Conservation (phyloP, 1,140 invertebrate genomes). For the Magallana ariakensis region DNA sequence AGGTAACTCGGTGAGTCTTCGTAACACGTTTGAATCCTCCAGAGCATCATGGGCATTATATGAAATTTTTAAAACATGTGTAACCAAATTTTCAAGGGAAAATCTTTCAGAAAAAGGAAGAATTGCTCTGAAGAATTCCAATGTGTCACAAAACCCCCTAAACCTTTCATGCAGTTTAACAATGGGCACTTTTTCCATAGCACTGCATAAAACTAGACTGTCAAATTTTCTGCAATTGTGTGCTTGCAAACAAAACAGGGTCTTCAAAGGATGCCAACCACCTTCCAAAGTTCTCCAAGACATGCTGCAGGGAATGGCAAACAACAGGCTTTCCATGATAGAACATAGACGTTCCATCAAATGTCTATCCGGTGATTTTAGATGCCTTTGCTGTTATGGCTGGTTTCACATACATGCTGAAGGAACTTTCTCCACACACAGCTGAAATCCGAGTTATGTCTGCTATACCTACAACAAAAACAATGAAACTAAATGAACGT, state of each 20-base stretch:
- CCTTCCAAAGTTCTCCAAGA: background rate
- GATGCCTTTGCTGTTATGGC: conserved; percentile 9
- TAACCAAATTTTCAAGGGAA: conserved; percentile 1
- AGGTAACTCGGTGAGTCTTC: background rate
- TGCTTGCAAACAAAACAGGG: conserved; percentile 45
- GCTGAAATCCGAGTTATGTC: conserved; percentile 19
- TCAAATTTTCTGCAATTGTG: conserved; percentile 46
- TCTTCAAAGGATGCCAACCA: background rate
- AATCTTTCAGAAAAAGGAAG: background rate
- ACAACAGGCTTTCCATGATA: background rate
- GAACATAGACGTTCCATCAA: background rate
- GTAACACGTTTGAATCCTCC: background rate
- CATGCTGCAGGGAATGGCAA: conserved; percentile 17
- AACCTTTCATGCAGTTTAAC: conserved; percentile 1
- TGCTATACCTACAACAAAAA: background rate
- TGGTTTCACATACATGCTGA: conserved; percentile 6
- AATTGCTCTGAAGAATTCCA: background rate
- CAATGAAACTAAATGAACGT: too few species aligned
- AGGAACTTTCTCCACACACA: background rate
- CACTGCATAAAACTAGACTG: background rate
- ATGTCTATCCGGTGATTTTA: background rate
- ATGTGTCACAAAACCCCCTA: conserved; percentile 27
- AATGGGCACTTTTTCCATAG: background rate
- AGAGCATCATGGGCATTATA: conserved; percentile 10
- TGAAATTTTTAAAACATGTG: background rate